Evolutionary conservation across 2,888 invertebrate genomes (phyloP).

Genomic region (Pseudoips prasinana): DNA sequence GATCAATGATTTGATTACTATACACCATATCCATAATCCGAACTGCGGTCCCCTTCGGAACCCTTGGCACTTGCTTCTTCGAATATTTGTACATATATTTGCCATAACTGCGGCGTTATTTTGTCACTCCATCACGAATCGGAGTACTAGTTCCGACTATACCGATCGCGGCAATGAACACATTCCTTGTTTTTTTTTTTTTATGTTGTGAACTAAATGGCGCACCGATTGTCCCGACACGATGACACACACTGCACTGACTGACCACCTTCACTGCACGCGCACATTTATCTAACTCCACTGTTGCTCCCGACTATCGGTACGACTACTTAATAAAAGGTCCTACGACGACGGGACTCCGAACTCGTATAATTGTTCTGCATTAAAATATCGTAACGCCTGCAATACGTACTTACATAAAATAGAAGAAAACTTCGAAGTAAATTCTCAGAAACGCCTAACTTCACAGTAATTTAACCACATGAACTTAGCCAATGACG

Average conservation of each 20-base stretch:
- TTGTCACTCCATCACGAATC: slow-evolving; percentile 65
- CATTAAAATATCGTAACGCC: slow-evolving; percentile 49
- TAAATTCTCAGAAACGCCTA: slow-evolving; percentile 63
- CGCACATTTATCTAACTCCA: slow-evolving; percentile 44
- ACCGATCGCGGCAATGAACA: slow-evolving; percentile 49
- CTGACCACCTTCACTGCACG: slow-evolving; percentile 43
- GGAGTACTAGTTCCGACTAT: slow-evolving; percentile 46
- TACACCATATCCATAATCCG: slow-evolving; percentile 64
- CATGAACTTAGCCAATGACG: slow-evolving; percentile 22
- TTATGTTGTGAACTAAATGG: slow-evolving; percentile 62
- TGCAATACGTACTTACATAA: slow-evolving; percentile 64
- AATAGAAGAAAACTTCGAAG: slow-evolving; percentile 63
- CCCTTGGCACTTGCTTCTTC: slow-evolving; percentile 56
- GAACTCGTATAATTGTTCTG: slow-evolving; percentile 37
- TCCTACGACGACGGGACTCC: slow-evolving; percentile 29
- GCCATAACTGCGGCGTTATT: slow-evolving; percentile 57
- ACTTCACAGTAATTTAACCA: slow-evolving; percentile 51
- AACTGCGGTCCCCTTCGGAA: slow-evolving; percentile 52
- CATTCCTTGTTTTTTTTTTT: slow-evolving; percentile 69
- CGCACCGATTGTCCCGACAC: slow-evolving; percentile 65
- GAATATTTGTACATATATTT: slow-evolving; percentile 46
- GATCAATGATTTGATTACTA: slow-evolving; percentile 56
- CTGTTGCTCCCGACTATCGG: slow-evolving; percentile 25
- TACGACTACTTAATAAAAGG: slow-evolving; percentile 31
- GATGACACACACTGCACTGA: slow-evolving; percentile 73